Evolutionary conservation across 2,888 invertebrate species (phyloP), one percentile per base, ranked within the genome.

Genomic region (Noctua janthe): DNA sequence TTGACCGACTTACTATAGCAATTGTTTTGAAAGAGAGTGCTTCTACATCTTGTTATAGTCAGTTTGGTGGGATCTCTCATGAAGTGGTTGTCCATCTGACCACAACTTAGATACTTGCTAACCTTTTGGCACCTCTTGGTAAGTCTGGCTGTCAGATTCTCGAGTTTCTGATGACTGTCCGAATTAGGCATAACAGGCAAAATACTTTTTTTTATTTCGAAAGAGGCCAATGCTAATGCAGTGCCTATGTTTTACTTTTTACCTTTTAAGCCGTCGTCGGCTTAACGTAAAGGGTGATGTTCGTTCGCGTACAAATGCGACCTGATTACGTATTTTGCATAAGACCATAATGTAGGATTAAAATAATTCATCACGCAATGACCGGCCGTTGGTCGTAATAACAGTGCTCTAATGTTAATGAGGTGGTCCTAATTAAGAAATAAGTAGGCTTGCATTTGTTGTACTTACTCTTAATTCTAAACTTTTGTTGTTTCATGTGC

Each of bases 301-400:
- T 74, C 43, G 77, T 74, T 47, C 51, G 69, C 64, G 59, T 76
- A 81, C 67, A 71, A 81, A 71, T 78, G 70, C 80, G 88, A 78
- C 83, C 88, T 87, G 64, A 85, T 88, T 89, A 74, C 69, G n/a
- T 69, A 81, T 86, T 87, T 88, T 86, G 79, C 74, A 86, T 80
- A 78, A 54, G 72, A 64, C 67, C 20, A 70, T 88, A 80, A 82
- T 81, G 80, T 71, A 35, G 78, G 76, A 85, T 85, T 90, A 84
- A 86, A 89, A 87, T 85, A 81, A 89, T 89, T 82, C 76, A 86
- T 84, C 89, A 89, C 90, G 89, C 89, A 86, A 90, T 74, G 76
- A 78, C 72, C 29, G 10, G 43, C 71, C 15, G 23, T 66, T 70
- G 75, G 20, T 64, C 6, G 69, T 81, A 82, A 88, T 82, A 78